These are phyloP conservation scores for Enoplolaimus lenunculus DNA, from an alignment of 2,888 invertebrate genomes.

Conservation along the genomic window DNA sequence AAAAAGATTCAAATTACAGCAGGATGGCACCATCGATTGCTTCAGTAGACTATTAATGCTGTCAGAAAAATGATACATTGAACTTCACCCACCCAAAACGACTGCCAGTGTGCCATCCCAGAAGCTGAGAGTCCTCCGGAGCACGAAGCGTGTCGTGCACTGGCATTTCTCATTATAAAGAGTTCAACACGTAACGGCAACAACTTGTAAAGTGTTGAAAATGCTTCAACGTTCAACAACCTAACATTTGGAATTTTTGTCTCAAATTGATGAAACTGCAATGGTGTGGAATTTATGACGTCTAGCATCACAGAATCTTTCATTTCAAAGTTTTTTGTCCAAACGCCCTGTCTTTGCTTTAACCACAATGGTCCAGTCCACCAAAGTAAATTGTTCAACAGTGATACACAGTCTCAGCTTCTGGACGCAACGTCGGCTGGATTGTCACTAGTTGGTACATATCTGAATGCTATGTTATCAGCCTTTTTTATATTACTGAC, in stretches of 20 bases:
- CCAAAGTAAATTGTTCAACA: slow-evolving; percentile 26
- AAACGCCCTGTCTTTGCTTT: neutral
- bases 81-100: neutral
- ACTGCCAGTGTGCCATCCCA: neutral
- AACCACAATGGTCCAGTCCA: slow-evolving; percentile 30
- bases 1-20: neutral
- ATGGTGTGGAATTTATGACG: neutral
- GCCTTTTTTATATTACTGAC: slow-evolving; percentile 27
- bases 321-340: neutral
- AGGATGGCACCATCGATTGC: neutral
- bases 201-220: slow-evolving; percentile 7
- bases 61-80: slow-evolving; percentile 3
- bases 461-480: slow-evolving; percentile 26
- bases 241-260: neutral
- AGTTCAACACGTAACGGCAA: slow-evolving; percentile 3
- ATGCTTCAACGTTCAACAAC: neutral
- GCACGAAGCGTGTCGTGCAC: neutral
- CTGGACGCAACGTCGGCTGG: slow-evolving; percentile 32
- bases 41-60: neutral
- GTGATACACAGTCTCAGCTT: slow-evolving; percentile 25
- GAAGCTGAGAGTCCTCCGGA: slow-evolving; percentile 2
- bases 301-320: neutral
- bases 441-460: slow-evolving; percentile 29
- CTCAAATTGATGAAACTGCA: neutral
- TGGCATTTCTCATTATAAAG: neutral